Evolutionary conservation across 2,113 vertebrate genomes (phyloP).

Genomic region (Chaetorhynchus papuensis): DNA sequence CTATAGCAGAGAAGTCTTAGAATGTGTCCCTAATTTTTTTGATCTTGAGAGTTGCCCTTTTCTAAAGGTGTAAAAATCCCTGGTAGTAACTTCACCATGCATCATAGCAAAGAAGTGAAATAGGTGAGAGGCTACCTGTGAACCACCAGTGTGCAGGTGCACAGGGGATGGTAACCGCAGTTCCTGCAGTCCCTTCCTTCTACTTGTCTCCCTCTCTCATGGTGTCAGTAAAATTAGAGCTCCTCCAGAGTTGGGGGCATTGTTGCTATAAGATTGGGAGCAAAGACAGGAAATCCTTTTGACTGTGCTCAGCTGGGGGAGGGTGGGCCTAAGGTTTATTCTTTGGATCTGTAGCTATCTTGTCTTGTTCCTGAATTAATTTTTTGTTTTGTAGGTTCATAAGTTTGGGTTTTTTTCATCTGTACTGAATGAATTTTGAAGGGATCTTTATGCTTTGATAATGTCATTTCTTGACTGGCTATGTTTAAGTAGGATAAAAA

Average conservation of each 20-base stretch:
- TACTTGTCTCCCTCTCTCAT: not conserved
- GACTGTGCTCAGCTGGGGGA: not conserved
- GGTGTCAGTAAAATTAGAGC: not conserved
- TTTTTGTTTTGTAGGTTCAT: not conserved
- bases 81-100: not conserved
- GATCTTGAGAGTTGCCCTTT: not conserved
- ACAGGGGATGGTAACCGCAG: not conserved
- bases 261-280: not conserved
- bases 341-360: not conserved
- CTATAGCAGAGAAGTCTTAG: not conserved
- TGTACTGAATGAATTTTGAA: not conserved
- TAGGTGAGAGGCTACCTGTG: not conserved
- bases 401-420: not conserved
- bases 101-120: not conserved
- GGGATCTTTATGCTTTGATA: not conserved
- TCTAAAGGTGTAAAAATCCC: not conserved
- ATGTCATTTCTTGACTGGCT: not conserved
- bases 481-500: not conserved
- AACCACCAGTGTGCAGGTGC: not conserved
- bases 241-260: not conserved
- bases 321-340: accelerated
- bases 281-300: not conserved
- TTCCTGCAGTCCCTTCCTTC: not conserved
- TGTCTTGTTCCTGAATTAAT: not conserved
- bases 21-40: not conserved